Percentiles rank a stretch among this genome's conserved stretches.
Conservation (phyloP, 2,113 vertebrate species). For the Vicugna pacos region DNA sequence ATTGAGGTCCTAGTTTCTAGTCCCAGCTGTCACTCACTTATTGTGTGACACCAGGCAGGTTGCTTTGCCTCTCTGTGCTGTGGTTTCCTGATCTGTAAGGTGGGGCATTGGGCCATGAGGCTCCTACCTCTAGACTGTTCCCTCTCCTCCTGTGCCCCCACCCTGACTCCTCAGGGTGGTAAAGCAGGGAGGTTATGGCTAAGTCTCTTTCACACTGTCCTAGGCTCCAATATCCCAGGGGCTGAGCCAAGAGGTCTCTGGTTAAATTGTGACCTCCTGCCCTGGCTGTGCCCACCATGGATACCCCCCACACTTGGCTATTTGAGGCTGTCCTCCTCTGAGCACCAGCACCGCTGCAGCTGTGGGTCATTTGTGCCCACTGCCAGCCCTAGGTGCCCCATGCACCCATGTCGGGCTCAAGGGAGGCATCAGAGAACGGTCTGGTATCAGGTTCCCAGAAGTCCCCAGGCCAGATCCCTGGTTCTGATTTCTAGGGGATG, state of each 20-base stretch:
- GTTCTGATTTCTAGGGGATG: background rate
- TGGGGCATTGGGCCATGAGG: background rate
- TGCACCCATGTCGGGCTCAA: background rate
- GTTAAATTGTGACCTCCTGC: background rate
- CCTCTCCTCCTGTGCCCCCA: background rate
- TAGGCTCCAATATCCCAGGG: background rate
- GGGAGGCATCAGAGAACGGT: background rate
- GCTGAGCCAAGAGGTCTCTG: slow-evolving; percentile 37
- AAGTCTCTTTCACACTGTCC: background rate
- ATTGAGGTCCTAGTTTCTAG: background rate
- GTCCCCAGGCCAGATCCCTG: background rate
- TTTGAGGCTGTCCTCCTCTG: background rate
- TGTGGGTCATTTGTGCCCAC: background rate
- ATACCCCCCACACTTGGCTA: background rate
- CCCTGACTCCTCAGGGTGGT: background rate
- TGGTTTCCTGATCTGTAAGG: background rate
- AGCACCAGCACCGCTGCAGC: background rate
- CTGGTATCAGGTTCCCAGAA: background rate
- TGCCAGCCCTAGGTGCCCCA: background rate
- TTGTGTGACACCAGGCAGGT: background rate
- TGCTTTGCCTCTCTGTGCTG: background rate
- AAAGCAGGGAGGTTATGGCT: background rate
- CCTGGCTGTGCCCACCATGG: background rate
- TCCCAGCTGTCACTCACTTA: background rate
- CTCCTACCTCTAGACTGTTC: background rate